These are phyloP conservation scores for Nematolebias whitei DNA, from an alignment of 2,113 vertebrate genomes.

Conservation along the genomic window DNA sequence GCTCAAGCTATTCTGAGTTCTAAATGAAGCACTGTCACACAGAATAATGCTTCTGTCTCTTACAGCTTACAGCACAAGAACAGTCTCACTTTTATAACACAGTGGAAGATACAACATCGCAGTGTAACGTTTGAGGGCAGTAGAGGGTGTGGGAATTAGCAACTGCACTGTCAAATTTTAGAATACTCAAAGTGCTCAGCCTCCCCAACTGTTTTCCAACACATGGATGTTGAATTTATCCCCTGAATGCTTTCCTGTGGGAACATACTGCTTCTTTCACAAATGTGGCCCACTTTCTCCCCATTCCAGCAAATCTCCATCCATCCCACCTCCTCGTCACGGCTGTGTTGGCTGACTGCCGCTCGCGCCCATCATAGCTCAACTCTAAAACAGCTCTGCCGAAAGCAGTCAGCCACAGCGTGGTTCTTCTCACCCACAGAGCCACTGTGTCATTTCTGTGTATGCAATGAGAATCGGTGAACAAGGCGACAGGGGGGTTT, in stretches of 20 bases:
- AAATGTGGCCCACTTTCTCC: slow-evolving; percentile 24
- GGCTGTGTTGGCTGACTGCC: slow-evolving; percentile 29
- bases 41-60: background rate
- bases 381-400: slow-evolving; percentile 33
- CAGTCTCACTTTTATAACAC: background rate
- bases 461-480: slow-evolving; percentile 32
- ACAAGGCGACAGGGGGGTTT: slow-evolving; percentile 41
- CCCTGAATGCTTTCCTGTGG: slow-evolving; percentile 30
- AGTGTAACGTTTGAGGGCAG: slow-evolving; percentile 1
- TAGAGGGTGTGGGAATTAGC: background rate
- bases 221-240: slow-evolving; percentile 18
- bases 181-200: background rate
- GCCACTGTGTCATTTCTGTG: slow-evolving; percentile 40
- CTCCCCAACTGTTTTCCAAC: slow-evolving; percentile 14
- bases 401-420: slow-evolving; percentile 49
- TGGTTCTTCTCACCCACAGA: slow-evolving; percentile 54
- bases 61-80: background rate
- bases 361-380: slow-evolving; percentile 39
- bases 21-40: slow-evolving; percentile 14
- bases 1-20: background rate
- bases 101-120: background rate
- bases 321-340: slow-evolving; percentile 31
- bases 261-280: slow-evolving; percentile 33
- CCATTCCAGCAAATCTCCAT: slow-evolving; percentile 39
- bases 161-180: background rate